Evolutionary conservation across 2,888 invertebrate species (phyloP), one percentile per base, ranked within the genome.

Genomic region (Agrilus biguttatus): DNA sequence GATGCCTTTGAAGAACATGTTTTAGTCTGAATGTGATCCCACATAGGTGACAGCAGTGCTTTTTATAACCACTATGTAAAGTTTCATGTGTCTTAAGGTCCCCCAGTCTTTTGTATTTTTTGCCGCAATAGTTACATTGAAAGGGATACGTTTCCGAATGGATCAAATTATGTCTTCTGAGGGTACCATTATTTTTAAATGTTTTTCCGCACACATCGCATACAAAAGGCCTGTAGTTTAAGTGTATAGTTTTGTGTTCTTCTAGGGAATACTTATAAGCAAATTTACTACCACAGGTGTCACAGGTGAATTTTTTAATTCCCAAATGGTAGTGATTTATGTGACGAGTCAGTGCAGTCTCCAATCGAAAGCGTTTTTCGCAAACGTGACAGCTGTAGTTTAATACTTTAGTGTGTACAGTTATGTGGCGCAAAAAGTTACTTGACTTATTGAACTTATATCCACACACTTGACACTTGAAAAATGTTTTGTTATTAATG

Each of bases 31-130:
- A 78, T 23, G 67, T 60, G 45, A 63, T 66, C 7, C 65, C 67
- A 56, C 78, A 78, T 12, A 57, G 48, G 8, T 56, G 55, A 54
- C 79, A 78, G 5, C 48, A 52, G 55, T 73, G 69, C 35, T 73
- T 70, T 47, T 67, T 67, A 50, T 73, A 71, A 5, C 74, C 75
- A 0, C 73, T 70, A 56, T 78, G 78, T 42, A 73, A 68, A 37
- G 69, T 65, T 35, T 63, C 55, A 54, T 78, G 78, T 38, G 72
- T 70, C 42, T 64, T 56, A 51, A 77, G 59, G 54, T 77, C 73
- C 17, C 68, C 68, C 19, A 62, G 60, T 6, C 77, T 63, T 34
- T 71, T 69, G 56, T 77, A 80, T 41, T 58, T 59, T 38, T 74
- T 71, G n/a, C 61, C 66, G 55, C 79, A 79, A 34, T 65, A 55